phyloP scores from a whole-genome alignment of 35 echinoderm and acorn worm genomes.

The Ophioderma brevispina region DNA sequence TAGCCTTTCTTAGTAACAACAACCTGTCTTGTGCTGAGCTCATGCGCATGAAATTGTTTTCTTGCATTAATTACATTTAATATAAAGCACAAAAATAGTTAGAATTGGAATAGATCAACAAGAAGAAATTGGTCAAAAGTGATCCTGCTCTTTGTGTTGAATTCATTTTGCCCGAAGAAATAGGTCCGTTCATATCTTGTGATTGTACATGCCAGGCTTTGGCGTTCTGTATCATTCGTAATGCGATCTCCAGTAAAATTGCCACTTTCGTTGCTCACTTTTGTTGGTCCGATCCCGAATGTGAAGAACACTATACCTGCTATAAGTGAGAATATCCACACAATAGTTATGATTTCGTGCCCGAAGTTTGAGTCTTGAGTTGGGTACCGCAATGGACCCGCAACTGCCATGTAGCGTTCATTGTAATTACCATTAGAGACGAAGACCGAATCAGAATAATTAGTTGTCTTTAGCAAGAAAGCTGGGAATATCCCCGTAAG shows the following conservation, averaged over 20 bases:
- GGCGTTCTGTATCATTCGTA: no score
- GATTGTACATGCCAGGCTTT: no score
- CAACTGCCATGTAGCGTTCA: constrained; percentile 6
- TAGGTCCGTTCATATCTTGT: no score
- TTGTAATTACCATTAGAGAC: not conserved
- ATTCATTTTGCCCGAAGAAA: no score
- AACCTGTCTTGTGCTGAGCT: not conserved
- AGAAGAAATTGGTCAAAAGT: not conserved
- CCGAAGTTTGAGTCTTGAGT: not conserved
- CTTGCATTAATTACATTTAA: not conserved
- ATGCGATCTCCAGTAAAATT: no score
- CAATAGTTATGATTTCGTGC: not conserved
- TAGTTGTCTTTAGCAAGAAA: not conserved
- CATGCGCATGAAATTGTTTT: not conserved
- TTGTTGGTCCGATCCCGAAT: no score
- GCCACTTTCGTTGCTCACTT: no score
- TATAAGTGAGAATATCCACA: not conserved
- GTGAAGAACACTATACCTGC: not conserved
- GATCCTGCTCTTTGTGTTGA: not conserved
- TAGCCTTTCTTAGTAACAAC: not conserved
- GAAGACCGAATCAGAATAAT: not conserved
- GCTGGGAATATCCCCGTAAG: not conserved
- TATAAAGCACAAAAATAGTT: not conserved
- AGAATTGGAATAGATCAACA: not conserved
- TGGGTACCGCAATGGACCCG: not conserved